These are phyloP conservation scores for Ecdyonurus torrentis DNA, from an alignment of 2,888 invertebrate species.

Conservation along the genomic window DNA sequence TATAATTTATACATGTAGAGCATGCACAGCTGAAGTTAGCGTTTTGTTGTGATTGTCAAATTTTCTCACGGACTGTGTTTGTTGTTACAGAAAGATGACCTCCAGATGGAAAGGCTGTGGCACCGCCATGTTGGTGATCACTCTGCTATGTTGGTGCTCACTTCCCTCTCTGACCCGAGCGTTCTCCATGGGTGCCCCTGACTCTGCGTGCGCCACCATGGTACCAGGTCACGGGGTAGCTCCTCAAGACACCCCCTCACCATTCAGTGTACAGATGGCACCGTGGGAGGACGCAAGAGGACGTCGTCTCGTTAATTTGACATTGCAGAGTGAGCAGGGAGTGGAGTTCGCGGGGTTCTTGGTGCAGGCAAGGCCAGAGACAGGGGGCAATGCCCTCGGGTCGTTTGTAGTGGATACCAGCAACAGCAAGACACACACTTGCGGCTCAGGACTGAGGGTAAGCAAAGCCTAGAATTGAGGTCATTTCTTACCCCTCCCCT, in stretches of 20 bases:
- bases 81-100: not conserved
- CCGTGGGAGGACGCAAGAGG: conserved; percentile 27
- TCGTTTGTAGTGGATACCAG: not conserved
- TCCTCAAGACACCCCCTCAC: conserved; percentile 13
- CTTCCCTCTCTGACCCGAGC: conserved; percentile 1
- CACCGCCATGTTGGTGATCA: not conserved
- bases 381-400: conserved; percentile 15
- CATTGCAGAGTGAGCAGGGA: conserved; percentile 30
- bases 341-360: conserved; percentile 44
- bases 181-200: conserved; percentile 16
- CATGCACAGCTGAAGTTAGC: no score
- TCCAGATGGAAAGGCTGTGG: not conserved
- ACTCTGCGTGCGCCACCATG: conserved; percentile 16
- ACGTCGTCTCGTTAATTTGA: conserved; percentile 20
- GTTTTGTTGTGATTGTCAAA: no score
- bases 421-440: not conserved
- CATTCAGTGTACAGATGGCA: conserved; percentile 28
- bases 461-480: no score
- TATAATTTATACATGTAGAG: no score
- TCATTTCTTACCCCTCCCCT: no score
- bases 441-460: not conserved
- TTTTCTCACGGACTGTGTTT: no score
- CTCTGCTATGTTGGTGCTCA: not conserved
- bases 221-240: conserved; percentile 16
- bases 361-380: conserved; percentile 39